These are phyloP conservation scores for Sterrhoptilus dennistouni DNA, from an alignment of 2,113 vertebrate species.

Conservation along the genomic window DNA sequence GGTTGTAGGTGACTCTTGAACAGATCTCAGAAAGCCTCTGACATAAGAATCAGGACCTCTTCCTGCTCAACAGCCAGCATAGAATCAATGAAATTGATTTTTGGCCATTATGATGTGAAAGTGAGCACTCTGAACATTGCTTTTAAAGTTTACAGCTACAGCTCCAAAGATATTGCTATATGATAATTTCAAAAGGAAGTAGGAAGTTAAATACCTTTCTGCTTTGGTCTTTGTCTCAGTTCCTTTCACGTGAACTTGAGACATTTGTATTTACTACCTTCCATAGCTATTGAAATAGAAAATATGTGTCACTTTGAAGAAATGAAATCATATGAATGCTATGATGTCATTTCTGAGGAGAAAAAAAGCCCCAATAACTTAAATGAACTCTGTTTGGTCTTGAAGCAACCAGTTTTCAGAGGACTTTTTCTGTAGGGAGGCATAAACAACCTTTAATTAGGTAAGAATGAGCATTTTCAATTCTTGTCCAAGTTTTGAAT, in stretches of 20 bases:
- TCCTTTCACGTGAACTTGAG: neutral
- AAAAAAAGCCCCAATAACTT: neutral
- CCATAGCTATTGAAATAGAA: neutral
- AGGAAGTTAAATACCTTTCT: neutral
- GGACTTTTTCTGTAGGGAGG: neutral
- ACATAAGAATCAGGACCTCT: neutral
- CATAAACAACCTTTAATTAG: neutral
- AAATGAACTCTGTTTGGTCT: neutral
- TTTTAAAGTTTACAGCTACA: conserved; percentile 24
- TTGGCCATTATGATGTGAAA: conserved; percentile 26
- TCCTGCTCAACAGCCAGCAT: neutral
- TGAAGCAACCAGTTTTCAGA: neutral
- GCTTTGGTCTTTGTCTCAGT: neutral
- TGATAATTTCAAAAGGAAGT: conserved; percentile 6
- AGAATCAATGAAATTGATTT: conserved; percentile 38
- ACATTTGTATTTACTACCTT: neutral
- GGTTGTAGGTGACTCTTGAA: neutral
- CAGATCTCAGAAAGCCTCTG: neutral
- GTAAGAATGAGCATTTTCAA: neutral
- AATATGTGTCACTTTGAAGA: neutral
- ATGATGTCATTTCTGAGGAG: neutral
- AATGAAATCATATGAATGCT: neutral
- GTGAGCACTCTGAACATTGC: neutral
- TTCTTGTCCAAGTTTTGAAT: neutral
- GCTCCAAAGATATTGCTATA: neutral